A percentile compares a stretch with the other conserved stretches of the same genome.
phyloP scores from a whole-genome alignment of 2,113 vertebrate species.

The Recurvirostra avosetta region DNA sequence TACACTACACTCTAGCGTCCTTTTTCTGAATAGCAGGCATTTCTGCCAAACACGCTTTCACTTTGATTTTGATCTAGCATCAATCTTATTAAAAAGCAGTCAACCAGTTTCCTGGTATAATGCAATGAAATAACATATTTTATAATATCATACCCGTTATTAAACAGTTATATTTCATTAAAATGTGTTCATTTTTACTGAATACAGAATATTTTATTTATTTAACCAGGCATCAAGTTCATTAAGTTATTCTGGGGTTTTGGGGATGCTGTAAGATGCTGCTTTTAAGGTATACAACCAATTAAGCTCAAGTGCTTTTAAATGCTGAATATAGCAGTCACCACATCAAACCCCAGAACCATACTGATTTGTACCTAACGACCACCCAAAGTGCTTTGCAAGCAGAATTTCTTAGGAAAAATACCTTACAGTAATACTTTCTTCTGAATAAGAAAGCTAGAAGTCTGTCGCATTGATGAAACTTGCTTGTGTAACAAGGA shows the following conservation, averaged over 20 bases:
- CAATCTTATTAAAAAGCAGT: background rate
- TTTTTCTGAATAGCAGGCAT: background rate
- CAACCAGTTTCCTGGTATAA: background rate
- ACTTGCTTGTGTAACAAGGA: background rate
- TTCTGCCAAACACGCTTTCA: background rate
- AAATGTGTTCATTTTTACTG: background rate
- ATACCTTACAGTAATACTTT: background rate
- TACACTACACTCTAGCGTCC: conserved; percentile 67
- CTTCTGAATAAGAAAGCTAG: background rate
- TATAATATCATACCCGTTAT: background rate
- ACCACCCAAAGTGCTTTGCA: background rate
- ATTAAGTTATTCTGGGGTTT: background rate
- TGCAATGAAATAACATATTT: background rate
- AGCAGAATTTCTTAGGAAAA: background rate
- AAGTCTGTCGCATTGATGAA: background rate
- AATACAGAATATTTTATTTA: background rate
- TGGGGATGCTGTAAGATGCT: rapidly evolving
- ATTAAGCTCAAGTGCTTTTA: background rate
- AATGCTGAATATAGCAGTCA: background rate
- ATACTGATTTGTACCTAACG: background rate
- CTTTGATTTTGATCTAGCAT: background rate
- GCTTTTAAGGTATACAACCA: background rate
- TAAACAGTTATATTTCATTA: background rate
- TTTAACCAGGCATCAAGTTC: background rate
- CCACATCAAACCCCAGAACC: background rate